Evolutionary conservation across 2,888 invertebrate species (phyloP), one percentile per base, ranked within the genome.

Genomic region (Archips xylosteana): DNA sequence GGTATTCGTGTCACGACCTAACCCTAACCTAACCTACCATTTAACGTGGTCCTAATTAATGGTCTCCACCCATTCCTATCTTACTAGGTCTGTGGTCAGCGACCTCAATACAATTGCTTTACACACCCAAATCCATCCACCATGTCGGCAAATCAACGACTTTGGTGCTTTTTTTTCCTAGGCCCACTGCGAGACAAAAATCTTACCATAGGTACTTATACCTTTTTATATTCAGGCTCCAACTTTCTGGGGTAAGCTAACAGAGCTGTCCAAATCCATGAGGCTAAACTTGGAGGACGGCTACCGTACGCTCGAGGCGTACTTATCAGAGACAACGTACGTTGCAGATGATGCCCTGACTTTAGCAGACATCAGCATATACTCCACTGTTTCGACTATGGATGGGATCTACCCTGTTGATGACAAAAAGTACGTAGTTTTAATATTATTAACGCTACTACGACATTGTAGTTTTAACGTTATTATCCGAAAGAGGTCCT

Each of bases 361-460:
- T 0, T 74, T 93, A 3, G 94, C 93, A 0, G 93, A 94, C 69
- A 76, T 92, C 2, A 89, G 92, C 69, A 83, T 89, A 6, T 78
- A 89, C 0, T 82, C 90, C 0, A 91, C 91, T 0, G 80, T 90
- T 13, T 85, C 87, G 1, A 79, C 88, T 3, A 76, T 94, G 36
- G 78, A 87, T 74, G 92, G 91, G 23, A 64, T 94, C 51, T 81
- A 85, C 54, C 86, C 89, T 59, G 85, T 92, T 32, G 86, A 92
- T 71, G 84, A 78, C 51, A 81, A 81, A 34, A 88, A 82, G 93
- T 92, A 75, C 54, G 79, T 63, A 10, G 15, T 69, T 8, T 23
- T 23, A 23, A 13, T 4, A n/a, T 49, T 49, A 3, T 13, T 49
- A 47, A 45, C 3, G 10, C 10, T 10, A 12, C 12, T 12, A 45